Base-by-base conservation (phyloP, 2,888 invertebrate species). In the Dilophus febrilis region DNA sequence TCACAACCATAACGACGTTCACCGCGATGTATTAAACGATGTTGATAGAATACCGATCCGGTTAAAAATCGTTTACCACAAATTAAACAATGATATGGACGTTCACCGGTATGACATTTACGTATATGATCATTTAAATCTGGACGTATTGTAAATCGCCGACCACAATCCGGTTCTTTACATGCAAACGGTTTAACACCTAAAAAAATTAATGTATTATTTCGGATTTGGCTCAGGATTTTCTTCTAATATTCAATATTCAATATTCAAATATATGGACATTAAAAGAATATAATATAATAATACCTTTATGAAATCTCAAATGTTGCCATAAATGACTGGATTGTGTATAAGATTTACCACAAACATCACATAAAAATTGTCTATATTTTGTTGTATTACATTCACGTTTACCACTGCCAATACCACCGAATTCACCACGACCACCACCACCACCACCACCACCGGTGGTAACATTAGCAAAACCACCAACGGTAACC, bases 251-350 rank as follows among this genome's bases (percentile, higher is more conserved):
- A n/a, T n/a, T n/a, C n/a, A n/a, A n/a, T n/a, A n/a, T n/a, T n/a
- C n/a, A n/a, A n/a, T n/a, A n/a, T n/a, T n/a, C n/a, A n/a, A n/a
- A n/a, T n/a, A n/a, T n/a, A n/a, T n/a, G n/a, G n/a, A n/a, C n/a
- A n/a, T n/a, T n/a, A n/a, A n/a, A 33, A n/a, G 17, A 17, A 10
- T 33, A 13, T 26, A 42, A 37, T 27, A 35, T 52, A 22, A 22
- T 22, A n/a, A n/a, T 55, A 61, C 72, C 73, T 64, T 72, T 71
- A 53, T 74, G 74, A 47, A 74, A 74, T 45, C 74, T 60, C 54
- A 73, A 67, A 49, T 74, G 74, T 41, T 74, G 74, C 72, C 73
- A 73, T 48, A 74, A 59, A 51, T 74, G 74, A 38, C 72, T 72
- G 0, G 73, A 73, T 51, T 74, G 74, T 0, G 74, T 63, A 48